Base-by-base conservation (phyloP, 2,888 invertebrate genomes). In the Cyaniris semiargus region DNA sequence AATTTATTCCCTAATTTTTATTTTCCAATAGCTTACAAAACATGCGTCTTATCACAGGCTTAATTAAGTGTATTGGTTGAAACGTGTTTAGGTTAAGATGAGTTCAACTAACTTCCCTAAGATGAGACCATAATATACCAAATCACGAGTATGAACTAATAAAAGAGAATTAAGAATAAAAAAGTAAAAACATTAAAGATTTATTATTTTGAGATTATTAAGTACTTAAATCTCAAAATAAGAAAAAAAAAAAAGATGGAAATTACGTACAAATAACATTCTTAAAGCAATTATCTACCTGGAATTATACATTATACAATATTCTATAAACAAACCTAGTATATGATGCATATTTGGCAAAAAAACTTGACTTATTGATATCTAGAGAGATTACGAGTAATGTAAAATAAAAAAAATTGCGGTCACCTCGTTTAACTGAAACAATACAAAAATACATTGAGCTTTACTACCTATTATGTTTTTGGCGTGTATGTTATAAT, bases 31-130 rank as follows among this genome's bases (percentile, higher is more conserved):
- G 83, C 87, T 90, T 89, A 91, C 86, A 90, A 90, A 91, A 88
- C 86, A 88, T 86, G 89, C 58, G 81, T 76, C 80, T 79, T 90
- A 92, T 92, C 92, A 93, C 92, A 93, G 92, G 89, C 88, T 88
- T 88, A 86, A 85, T 88, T 88, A 86, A 85, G 85, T 85, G 86
- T 87, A 79, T 70, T 31, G 31, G 21, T 76, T 70, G 18, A 70
- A 70, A 27, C 23, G 53, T 23, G 71, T n/a, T 75, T 13, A 58
- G 31, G 34, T 38, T 60, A 76, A 70, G 70, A 76, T 31, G 76
- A 31, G 15, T 66, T 66, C 66, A 66, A 66, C 66, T 66, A 27
- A 66, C 27, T 27, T 31, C 27, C 15, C 18, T 66, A 66, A 27
- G 66, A 31, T 66, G 27, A 66, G 27, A 66, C 66, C 27, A 66